Base-by-base conservation (phyloP, 2,113 vertebrate genomes). In the Neopipo cinnamomea region DNA sequence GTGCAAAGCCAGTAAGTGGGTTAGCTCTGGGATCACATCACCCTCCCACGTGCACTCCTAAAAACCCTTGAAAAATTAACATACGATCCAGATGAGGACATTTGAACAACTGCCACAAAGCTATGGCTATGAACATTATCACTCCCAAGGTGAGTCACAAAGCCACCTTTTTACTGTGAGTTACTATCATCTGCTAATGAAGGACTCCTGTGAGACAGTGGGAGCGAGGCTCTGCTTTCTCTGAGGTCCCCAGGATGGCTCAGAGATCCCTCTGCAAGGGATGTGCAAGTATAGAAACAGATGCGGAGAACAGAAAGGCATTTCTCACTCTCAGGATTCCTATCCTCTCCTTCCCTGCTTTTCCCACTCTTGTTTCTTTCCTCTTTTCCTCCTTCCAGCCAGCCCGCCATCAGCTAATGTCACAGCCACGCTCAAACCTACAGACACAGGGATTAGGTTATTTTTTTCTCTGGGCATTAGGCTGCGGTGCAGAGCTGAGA, bases 201-300 rank as follows among this genome's bases (percentile, higher is more conserved):
- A 83, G 33, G 23, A 44, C 5, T 5, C 25, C 31, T 50, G 55
- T 1, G 7, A 0, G 2, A 91, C 28, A 67, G 35, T 14, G 15
- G 56, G 63, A 70, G 33, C 1, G 1, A 70, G 25, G 39, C 9
- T 80, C 71, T 2, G 1, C 30, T 63, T 77, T 59, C 75, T 56
- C 25, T 4, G 4, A 1, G 1, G 52, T 62, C 55, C 27, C 42
- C 0, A 0, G 67, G 42, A 59, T 0, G 0, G 85, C 55, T 73
- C 91, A 50, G 35, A 74, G 33, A 74, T 14, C 5, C 22, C 53
- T 81, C 70, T 3, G 1, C 71, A 55, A 39, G 72, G 42, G 46
- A 52, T 80, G n/a, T 1, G 1, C 2, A 2, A 25, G 58, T 50
- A 82, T 2, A 7, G 80, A 81, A 84, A 82, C 22, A 56, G 37